These are phyloP conservation scores for Apolygus lucorum DNA, from an alignment of 1,140 invertebrate genomes.

Conservation along the genomic window DNA sequence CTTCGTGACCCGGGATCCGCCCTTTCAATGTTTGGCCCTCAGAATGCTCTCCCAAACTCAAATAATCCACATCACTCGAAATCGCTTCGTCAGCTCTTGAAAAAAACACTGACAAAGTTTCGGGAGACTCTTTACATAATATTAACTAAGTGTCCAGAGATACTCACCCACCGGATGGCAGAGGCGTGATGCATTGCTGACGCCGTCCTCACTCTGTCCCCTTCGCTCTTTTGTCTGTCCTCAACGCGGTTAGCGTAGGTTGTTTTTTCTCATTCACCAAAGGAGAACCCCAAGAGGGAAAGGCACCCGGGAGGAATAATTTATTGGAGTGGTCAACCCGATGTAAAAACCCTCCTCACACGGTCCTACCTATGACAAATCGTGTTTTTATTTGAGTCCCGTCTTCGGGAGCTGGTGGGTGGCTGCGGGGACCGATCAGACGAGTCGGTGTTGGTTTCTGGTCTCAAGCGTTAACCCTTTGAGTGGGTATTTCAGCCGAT, in stretches of 20 bases:
- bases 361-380: constrained; percentile 12
- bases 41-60: too few species aligned
- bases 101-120: background rate
- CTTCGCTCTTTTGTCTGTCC: constrained; percentile 15
- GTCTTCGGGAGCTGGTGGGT: constrained; percentile 1
- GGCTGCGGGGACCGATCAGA: background rate
- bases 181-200: constrained; percentile 16
- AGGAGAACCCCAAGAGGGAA: background rate
- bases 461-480: too few species aligned
- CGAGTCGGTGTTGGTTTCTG: too few species aligned
- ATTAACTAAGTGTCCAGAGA: background rate
- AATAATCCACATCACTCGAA: too few species aligned
- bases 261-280: constrained; percentile 12
- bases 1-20: too few species aligned
- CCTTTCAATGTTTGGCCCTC: too few species aligned
- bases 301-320: constrained; percentile 2
- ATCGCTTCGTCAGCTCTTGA: background rate
- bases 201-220: background rate
- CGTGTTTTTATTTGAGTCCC: constrained; percentile 11
- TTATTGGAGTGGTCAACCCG: constrained; percentile 13
- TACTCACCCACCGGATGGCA: constrained; percentile 1
- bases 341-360: constrained; percentile 13
- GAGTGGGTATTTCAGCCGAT: too few species aligned
- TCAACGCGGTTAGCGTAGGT: constrained; percentile 13
- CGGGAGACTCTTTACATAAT: background rate